A percentile compares a stretch with the other conserved stretches of the same genome.
Evolutionary conservation across 1,140 invertebrate genomes (phyloP).

Genomic region (Prorops nasuta): DNA sequence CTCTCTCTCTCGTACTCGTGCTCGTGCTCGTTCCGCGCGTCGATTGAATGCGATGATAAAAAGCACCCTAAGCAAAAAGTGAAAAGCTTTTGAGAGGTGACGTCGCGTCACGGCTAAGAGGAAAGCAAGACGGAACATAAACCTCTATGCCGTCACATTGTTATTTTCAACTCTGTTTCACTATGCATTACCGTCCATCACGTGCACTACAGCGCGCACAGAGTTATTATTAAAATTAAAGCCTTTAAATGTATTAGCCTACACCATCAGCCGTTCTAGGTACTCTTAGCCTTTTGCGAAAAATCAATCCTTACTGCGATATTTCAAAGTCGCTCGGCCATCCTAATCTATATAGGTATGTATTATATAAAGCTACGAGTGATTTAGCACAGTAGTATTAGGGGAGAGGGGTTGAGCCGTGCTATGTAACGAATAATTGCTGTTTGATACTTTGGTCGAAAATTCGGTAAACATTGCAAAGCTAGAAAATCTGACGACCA

Average conservation of each 20-base stretch:
- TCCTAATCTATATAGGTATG: too few relatives aligned
- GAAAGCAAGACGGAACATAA: slow-evolving; percentile 24
- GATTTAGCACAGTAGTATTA: too few relatives aligned
- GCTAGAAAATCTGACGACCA: too few relatives aligned
- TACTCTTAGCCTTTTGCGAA: too few relatives aligned
- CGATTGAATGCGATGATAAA: slow-evolving; percentile 51
- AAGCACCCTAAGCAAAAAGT: slow-evolving; percentile 52
- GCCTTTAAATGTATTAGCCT: slow-evolving; percentile 23
- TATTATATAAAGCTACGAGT: too few relatives aligned
- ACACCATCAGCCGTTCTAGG: too few relatives aligned
- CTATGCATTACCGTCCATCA: slow-evolving; percentile 14
- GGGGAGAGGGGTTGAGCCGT: too few relatives aligned
- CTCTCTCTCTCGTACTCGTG: slow-evolving; percentile 7
- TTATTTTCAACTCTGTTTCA: slow-evolving; percentile 19
- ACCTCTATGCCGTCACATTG: slow-evolving; percentile 26
- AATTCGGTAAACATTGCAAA: too few relatives aligned
- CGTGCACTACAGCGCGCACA: neutral
- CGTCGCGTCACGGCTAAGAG: slow-evolving; percentile 35
- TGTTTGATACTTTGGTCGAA: too few relatives aligned
- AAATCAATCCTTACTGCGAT: too few relatives aligned
- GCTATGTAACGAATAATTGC: too few relatives aligned
- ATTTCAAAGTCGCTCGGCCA: too few relatives aligned
- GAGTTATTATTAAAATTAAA: slow-evolving; percentile 20
- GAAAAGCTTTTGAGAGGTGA: slow-evolving; percentile 50
- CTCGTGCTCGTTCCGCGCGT: slow-evolving; percentile 29